Evolutionary conservation across 2,797 vertebrate genomes (phyloP), one percentile per base, ranked within the genome.

Genomic region (Melanotaenia trifasciata): DNA sequence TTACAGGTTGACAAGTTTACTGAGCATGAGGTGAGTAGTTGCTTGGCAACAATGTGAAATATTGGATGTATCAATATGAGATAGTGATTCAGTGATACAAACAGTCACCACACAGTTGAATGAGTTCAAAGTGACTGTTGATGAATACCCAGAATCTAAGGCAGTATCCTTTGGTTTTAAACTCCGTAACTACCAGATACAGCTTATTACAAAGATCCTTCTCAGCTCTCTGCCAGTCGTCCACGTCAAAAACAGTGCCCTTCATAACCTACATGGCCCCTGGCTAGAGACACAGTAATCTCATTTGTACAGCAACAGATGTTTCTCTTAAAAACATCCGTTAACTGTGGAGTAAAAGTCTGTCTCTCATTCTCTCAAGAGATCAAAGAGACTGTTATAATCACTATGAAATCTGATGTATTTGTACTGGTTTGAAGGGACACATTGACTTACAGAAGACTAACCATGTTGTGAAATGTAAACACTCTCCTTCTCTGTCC

Each of bases 1-100:
- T 96, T 96, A 70, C 93, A 91, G 87, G 94, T 95, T 56, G 95
- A 96, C 92, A 95, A 96, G 68, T 97, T 97, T 94, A 96, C 92
- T 30, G 94, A 95, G 79, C 94, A 94, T 73, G 96, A 96, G 96
- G 96, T 96, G 90, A 94, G 94, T 84, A 53, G 85, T 90, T 90
- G 91, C 91, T 62, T 88, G 80, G 92, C 89, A 91, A 93, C 92
- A 84, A 76, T 82, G 83, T 87, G 79, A 91, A 89, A 84, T 87
- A 90, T 77, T 71, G 60, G 47, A 73, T 70, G 61, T 79, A 86
- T 86, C 84, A 79, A 80, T 63, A 75, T 67, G 67, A 86, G 79
- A 85, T 66, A 72, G 78, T 8, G 79, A 74, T 78, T 83, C 71
- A 67, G 67, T 72, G 79, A 75, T 77, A 67, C 40, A 18, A 35